These are phyloP conservation scores for Lysiphlebus fabarum DNA, from an alignment of 1,140 invertebrate species.

Conservation along the genomic window DNA sequence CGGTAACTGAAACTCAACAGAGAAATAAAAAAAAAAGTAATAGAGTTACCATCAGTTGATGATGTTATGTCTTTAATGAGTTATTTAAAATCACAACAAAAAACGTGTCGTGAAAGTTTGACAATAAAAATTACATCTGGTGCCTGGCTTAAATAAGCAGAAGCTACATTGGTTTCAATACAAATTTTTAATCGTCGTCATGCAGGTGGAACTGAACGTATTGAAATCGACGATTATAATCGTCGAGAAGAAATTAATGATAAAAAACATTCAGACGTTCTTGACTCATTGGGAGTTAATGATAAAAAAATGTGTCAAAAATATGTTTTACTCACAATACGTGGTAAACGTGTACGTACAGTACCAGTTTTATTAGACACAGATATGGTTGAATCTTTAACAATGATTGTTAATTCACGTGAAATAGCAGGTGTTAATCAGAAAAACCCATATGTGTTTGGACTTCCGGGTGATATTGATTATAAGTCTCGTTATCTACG, in stretches of 20 bases:
- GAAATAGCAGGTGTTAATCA: conserved; percentile 1
- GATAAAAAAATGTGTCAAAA: conserved; percentile 15
- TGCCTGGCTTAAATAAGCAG: conserved; percentile 17
- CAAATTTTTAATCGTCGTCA: conserved; percentile 23
- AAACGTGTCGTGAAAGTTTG: too few species aligned
- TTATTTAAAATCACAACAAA: too few species aligned
- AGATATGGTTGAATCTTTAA: conserved; percentile 2
- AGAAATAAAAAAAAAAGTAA: too few species aligned
- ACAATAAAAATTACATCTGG: too few species aligned
- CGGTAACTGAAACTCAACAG: too few species aligned
- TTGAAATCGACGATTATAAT: conserved; percentile 15
- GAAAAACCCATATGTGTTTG: conserved; percentile 20
- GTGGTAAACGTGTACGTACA: conserved; percentile 17
- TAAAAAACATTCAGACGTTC: conserved; percentile 6
- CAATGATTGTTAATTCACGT: conserved; percentile 11
- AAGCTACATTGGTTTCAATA: conserved; percentile 14
- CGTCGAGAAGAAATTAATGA: conserved; percentile 1
- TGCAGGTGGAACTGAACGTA: conserved; percentile 21
- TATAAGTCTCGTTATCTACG: background rate
- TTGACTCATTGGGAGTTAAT: too few species aligned
- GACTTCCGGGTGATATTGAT: background rate
- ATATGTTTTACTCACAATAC: conserved; percentile 10
- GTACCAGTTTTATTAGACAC: conserved; percentile 19
- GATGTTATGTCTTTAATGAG: too few species aligned
- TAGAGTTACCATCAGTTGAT: too few species aligned